Evolutionary conservation across 1,140 invertebrate genomes (phyloP).

Genomic region (Acromyrmex heyeri): DNA sequence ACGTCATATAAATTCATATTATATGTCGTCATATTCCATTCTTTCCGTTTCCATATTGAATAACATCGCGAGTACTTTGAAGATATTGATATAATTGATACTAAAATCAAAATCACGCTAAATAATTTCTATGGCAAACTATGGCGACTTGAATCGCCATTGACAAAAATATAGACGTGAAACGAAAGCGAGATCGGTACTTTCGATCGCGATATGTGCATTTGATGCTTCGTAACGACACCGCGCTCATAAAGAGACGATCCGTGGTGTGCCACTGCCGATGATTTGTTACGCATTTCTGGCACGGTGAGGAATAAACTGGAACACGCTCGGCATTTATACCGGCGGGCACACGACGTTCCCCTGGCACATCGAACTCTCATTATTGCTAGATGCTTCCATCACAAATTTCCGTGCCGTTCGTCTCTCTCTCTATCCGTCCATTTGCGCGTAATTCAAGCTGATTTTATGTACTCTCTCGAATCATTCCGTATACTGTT

Average conservation of each 20-base stretch:
- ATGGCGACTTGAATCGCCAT: background rate
- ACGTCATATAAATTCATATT: background rate
- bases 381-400: conserved; percentile 61
- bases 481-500: background rate
- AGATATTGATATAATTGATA: background rate
- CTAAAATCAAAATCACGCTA: background rate
- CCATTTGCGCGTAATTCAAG: conserved; percentile 67
- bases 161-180: conserved; percentile 16
- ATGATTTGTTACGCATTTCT: conserved; percentile 55
- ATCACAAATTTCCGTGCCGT: conserved; percentile 18
- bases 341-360: background rate
- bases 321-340: conserved; percentile 27
- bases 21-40: background rate
- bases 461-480: conserved; percentile 59
- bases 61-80: background rate
- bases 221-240: conserved; percentile 22
- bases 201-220: conserved; percentile 33
- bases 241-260: conserved; percentile 40
- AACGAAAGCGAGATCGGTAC: conserved; percentile 48
- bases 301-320: conserved; percentile 41
- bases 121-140: conserved; percentile 6
- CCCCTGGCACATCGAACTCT: conserved; percentile 41
- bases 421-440: conserved; percentile 10
- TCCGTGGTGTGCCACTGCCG: conserved; percentile 5
- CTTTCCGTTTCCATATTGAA: background rate